These are phyloP conservation scores for Eristalis tenax DNA, from an alignment of 2,888 invertebrate species.

Conservation along the genomic window DNA sequence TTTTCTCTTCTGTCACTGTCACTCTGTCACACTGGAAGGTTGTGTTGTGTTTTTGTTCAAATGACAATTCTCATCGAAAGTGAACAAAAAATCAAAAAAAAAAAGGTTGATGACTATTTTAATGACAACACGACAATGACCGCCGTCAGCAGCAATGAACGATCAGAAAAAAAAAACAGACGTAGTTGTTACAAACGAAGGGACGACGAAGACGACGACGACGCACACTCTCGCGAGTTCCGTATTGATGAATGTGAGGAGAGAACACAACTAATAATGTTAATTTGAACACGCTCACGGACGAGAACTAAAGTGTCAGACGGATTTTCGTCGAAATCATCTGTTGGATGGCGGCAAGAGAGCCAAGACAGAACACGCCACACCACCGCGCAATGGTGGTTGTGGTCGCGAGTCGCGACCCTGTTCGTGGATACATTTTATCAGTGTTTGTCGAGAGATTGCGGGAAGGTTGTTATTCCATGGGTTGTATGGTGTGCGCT, in stretches of 20 bases:
- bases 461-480: not conserved
- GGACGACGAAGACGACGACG: conserved; percentile 9
- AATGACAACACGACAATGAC: conserved; percentile 27
- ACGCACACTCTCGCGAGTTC: conserved; percentile 28
- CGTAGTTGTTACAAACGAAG: not conserved
- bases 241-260: conserved; percentile 23
- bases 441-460: not conserved
- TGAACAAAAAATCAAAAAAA: not conserved
- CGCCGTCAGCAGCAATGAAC: not conserved
- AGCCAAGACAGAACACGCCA: not conserved
- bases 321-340: not conserved
- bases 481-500: not conserved
- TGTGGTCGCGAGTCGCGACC: not conserved
- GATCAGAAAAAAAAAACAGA: not conserved
- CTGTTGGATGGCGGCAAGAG: not conserved
- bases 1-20: conserved; percentile 21
- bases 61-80: conserved; percentile 8
- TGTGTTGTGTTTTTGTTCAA: conserved; percentile 10
- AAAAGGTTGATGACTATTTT: conserved; percentile 5
- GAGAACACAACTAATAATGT: conserved; percentile 47
- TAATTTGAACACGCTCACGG: conserved; percentile 46
- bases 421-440: not conserved
- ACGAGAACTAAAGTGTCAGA: not conserved
- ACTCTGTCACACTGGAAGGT: conserved; percentile 15
- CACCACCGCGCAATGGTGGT: not conserved